phyloP scores from a whole-genome alignment of 2,113 vertebrate species.

The Hystrix brachyura region DNA sequence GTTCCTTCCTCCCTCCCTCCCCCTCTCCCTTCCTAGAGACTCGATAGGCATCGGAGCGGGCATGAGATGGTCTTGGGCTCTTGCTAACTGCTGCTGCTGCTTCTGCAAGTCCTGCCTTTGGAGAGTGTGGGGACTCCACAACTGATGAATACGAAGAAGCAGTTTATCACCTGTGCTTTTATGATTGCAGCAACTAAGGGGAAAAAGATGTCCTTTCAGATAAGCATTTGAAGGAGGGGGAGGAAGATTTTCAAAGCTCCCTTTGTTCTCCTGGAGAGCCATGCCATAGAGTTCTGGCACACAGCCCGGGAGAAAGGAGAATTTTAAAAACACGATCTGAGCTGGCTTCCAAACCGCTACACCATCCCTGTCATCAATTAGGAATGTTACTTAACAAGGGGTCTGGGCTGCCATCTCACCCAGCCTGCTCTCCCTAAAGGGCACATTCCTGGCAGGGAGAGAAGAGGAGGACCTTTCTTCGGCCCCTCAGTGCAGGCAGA shows the following conservation, averaged over 20 bases:
- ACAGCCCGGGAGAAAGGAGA: slow-evolving; percentile 82
- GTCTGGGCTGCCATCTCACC: slow-evolving; percentile 76
- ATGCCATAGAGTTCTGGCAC: slow-evolving; percentile 75
- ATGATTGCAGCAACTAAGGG: slow-evolving; percentile 86
- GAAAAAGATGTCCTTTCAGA: slow-evolving; percentile 89
- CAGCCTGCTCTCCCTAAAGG: slow-evolving; percentile 76
- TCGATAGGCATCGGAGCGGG: slow-evolving; percentile 43
- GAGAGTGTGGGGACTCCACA: slow-evolving; percentile 44
- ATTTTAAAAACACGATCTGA: slow-evolving; percentile 85
- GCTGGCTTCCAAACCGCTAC: slow-evolving; percentile 79
- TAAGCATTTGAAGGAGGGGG: slow-evolving; percentile 83
- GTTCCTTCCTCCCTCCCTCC: slow-evolving; percentile 49
- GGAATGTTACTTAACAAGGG: slow-evolving; percentile 83
- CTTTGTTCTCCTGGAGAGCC: slow-evolving; percentile 89
- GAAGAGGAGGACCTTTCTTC: slow-evolving; percentile 26
- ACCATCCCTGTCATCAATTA: slow-evolving; percentile 82
- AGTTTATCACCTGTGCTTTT: slow-evolving; percentile 89
- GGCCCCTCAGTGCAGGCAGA: neutral
- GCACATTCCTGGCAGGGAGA: neutral
- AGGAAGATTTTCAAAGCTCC: slow-evolving; percentile 87
- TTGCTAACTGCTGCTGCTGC: neutral
- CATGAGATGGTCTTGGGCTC: neutral
- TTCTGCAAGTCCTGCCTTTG: neutral
- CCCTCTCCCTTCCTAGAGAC: neutral
- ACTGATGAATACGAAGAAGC: slow-evolving; percentile 82